phyloP scores from a whole-genome alignment of 2,888 invertebrate species.

The Drosophila borborema region DNA sequence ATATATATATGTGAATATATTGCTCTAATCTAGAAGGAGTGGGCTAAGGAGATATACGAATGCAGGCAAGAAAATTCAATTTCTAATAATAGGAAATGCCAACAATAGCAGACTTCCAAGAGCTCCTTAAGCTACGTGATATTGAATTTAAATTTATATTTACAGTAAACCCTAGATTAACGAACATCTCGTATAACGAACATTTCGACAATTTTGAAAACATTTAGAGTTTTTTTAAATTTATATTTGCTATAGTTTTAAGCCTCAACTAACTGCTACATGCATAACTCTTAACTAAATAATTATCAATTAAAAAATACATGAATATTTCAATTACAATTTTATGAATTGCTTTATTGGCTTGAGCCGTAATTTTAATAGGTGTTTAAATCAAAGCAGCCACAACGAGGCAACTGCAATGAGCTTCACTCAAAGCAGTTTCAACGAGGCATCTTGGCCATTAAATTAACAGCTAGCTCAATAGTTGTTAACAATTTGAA shows the following conservation, averaged over 20 bases:
- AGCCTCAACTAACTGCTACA: no score
- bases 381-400: constrained; percentile 4
- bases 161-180: no score
- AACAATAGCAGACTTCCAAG: no score
- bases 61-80: no score
- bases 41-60: not conserved
- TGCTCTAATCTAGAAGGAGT: not conserved
- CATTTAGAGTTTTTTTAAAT: no score
- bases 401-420: not conserved
- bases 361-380: not conserved
- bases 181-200: no score
- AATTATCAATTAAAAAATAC: not conserved
- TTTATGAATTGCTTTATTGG: not conserved
- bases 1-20: not conserved
- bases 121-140: no score
- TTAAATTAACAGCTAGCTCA: constrained; percentile 11
- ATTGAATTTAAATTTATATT: no score
- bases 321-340: not conserved
- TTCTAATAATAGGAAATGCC: no score
- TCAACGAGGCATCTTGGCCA: not conserved
- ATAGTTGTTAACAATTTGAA: constrained; percentile 26
- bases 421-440: not conserved
- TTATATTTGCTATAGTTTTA: no score
- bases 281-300: not conserved
- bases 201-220: no score